These are phyloP conservation scores for Drosophila atroscutellata DNA, from an alignment of 2,888 invertebrate genomes.

Conservation along the genomic window DNA sequence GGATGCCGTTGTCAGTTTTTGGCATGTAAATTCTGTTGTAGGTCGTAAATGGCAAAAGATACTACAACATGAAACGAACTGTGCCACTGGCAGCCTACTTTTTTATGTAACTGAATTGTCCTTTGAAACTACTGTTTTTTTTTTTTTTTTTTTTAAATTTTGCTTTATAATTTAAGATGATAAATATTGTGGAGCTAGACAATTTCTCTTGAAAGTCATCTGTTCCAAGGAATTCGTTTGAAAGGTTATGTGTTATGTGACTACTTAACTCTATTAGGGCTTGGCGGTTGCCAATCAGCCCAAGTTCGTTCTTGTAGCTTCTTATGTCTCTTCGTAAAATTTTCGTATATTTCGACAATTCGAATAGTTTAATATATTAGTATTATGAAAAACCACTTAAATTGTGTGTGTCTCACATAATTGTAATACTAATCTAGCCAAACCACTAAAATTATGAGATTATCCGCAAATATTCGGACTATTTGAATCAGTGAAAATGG, in stretches of 20 bases:
- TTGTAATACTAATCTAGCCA: neutral
- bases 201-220: neutral
- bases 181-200: neutral
- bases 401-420: neutral
- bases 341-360: neutral
- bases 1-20: neutral
- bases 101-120: constrained; percentile 10
- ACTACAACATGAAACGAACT: constrained; percentile 22
- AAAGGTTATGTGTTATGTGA: neutral
- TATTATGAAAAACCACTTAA: neutral
- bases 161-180: neutral
- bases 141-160: neutral
- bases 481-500: neutral
- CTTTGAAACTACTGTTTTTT: neutral
- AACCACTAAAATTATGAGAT: neutral
- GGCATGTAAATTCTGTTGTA: constrained; percentile 32
- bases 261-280: neutral
- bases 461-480: neutral
- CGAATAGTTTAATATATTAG: neutral
- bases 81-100: constrained; percentile 11
- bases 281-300: neutral
- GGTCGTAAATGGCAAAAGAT: constrained; percentile 22
- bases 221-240: neutral
- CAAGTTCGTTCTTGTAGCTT: neutral
- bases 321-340: neutral